phyloP scores from a whole-genome alignment of 2,888 invertebrate species.

The Coremacera marginata region DNA sequence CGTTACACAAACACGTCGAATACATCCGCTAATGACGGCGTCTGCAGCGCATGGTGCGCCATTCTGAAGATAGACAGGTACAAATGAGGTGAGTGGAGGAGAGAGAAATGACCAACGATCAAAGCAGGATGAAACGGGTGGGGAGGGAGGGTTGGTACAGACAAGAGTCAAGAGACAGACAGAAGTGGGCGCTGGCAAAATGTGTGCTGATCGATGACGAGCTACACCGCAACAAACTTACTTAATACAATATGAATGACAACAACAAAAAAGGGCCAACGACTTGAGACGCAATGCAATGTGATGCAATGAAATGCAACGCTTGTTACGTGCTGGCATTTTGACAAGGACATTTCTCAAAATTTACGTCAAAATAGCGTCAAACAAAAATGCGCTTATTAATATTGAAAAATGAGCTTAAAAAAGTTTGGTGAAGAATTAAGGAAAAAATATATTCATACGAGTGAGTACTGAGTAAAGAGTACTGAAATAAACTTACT shows the following conservation, averaged over 20 bases:
- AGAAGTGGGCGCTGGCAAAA: constrained; percentile 3
- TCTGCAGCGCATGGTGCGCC: background rate
- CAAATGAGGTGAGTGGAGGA: background rate
- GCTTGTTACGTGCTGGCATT: constrained; percentile 31
- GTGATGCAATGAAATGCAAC: background rate
- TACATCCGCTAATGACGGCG: constrained; percentile 40
- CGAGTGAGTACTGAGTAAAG: too few relatives aligned
- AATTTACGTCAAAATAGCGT: background rate
- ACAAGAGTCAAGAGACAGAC: background rate
- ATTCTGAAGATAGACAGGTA: background rate
- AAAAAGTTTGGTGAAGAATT: too few relatives aligned
- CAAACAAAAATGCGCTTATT: background rate
- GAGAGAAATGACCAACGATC: background rate
- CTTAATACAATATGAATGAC: background rate
- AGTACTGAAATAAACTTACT: background rate
- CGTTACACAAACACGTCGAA: constrained; percentile 39
- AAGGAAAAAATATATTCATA: too few relatives aligned
- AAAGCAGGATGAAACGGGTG: background rate
- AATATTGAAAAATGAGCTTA: background rate
- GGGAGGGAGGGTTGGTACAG: background rate
- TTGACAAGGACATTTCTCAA: constrained; percentile 39
- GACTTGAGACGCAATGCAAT: background rate
- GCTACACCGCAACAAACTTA: background rate
- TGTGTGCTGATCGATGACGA: background rate
- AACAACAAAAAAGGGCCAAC: constrained; percentile 5